Evolutionary conservation across 1,140 invertebrate species (phyloP).

Genomic region (Harpegnathos saltator): DNA sequence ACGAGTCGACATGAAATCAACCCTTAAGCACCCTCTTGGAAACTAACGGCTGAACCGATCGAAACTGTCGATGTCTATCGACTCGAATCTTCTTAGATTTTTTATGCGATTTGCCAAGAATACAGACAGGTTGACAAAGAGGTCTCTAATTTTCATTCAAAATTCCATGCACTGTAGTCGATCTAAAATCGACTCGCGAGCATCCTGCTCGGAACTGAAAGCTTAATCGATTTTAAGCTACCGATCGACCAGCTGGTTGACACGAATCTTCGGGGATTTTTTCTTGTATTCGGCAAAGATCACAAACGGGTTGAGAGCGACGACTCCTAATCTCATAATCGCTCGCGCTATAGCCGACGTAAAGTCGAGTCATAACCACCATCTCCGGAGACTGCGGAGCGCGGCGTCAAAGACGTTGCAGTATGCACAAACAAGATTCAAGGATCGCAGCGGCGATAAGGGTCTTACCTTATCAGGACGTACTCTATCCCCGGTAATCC

Average conservation of each 20-base stretch:
- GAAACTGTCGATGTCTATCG: neutral
- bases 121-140: too few relatives aligned
- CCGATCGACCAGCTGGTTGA: neutral
- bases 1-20: too few relatives aligned
- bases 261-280: neutral
- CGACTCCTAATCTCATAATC: neutral
- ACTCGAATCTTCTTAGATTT: neutral
- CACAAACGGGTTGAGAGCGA: too few relatives aligned
- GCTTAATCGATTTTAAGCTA: too few relatives aligned
- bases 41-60: too few relatives aligned
- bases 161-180: too few relatives aligned
- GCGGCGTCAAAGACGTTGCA: neutral
- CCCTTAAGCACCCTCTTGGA: too few relatives aligned
- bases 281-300: neutral
- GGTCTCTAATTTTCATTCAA: too few relatives aligned
- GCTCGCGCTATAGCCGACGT: neutral
- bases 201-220: too few relatives aligned
- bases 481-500: constrained; percentile 57
- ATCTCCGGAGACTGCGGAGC: neutral
- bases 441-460: neutral
- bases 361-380: neutral
- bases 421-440: neutral
- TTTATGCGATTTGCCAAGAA: neutral
- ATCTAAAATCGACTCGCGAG: too few relatives aligned
- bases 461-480: constrained; percentile 56